Evolutionary conservation across 30 jellyfish, hydroid and myxozoan species (phyloP).

Genomic region (Phacellophora camtschatica): DNA sequence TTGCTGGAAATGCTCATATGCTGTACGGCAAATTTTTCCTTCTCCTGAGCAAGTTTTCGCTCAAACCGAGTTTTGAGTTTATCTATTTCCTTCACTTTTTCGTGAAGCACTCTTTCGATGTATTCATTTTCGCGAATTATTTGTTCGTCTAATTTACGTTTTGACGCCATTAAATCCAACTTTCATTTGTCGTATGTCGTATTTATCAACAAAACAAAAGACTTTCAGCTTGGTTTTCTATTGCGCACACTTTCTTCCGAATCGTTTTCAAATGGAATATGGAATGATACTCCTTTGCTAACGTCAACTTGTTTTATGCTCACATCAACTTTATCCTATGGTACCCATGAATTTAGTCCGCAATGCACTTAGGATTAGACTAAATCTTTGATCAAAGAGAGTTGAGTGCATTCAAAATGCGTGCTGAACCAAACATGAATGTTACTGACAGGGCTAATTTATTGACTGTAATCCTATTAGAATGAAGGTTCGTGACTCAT

Average conservation of each 20-base stretch:
- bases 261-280: too few species aligned
- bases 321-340: too few species aligned
- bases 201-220: too few species aligned
- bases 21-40: slow-evolving; percentile 55
- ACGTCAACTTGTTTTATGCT: too few species aligned
- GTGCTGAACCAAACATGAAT: background rate
- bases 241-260: too few species aligned
- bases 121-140: slow-evolving; percentile 41
- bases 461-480: too few species aligned
- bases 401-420: background rate
- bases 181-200: background rate
- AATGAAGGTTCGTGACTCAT: too few species aligned
- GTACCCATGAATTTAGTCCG: too few species aligned
- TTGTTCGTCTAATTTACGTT: slow-evolving; percentile 39
- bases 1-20: slow-evolving; percentile 14
- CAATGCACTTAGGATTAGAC: background rate
- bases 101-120: slow-evolving; percentile 34
- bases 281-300: too few species aligned
- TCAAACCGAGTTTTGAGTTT: slow-evolving; percentile 11
- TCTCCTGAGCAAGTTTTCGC: slow-evolving; percentile 33
- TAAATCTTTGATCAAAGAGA: slow-evolving; percentile 25
- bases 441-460: background rate
- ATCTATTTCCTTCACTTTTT: slow-evolving; percentile 43
- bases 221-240: too few species aligned
- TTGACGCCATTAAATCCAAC: slow-evolving; percentile 16